Evolutionary conservation across 2,888 invertebrate species (phyloP).

Genomic region (Oxystoma pomonae): DNA sequence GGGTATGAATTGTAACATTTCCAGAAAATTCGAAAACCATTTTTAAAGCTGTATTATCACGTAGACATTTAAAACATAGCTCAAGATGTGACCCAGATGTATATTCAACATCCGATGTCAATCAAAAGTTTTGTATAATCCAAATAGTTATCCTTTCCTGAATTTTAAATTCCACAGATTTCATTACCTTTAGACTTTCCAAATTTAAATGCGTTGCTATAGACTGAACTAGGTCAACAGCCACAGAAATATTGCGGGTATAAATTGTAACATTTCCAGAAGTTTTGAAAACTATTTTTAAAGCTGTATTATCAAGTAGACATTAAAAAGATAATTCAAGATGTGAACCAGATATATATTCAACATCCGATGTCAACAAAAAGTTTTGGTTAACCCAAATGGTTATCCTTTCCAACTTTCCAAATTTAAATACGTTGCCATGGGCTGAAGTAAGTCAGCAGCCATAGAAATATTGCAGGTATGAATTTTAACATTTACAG

Average conservation of each 20-base stretch:
- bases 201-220: conserved; percentile 74
- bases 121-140: conserved; percentile 81
- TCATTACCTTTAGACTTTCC: conserved; percentile 58
- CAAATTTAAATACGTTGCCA: conserved; percentile 74
- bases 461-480: conserved; percentile 77
- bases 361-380: conserved; percentile 61
- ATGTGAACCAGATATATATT: conserved; percentile 51
- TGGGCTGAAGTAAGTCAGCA: conserved; percentile 80
- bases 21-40: conserved; percentile 61
- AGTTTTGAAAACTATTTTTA: conserved; percentile 56
- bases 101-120: conserved; percentile 60
- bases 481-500: conserved; percentile 64
- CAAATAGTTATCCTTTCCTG: conserved; percentile 74
- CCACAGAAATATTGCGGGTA: conserved; percentile 73
- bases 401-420: conserved; percentile 64
- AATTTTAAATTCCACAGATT: conserved; percentile 55
- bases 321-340: conserved; percentile 64
- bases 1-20: conserved; percentile 64
- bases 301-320: conserved; percentile 58
- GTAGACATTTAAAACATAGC: conserved; percentile 62
- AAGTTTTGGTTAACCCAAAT: conserved; percentile 90
- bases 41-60: conserved; percentile 58
- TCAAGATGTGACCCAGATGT: conserved; percentile 55
- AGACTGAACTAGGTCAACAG: conserved; percentile 83
- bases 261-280: conserved; percentile 65